Percentiles rank a stretch among this genome's conserved stretches.
phyloP scores from a whole-genome alignment of 2,113 vertebrate genomes.

The Dolichallabes microphthalmus region DNA sequence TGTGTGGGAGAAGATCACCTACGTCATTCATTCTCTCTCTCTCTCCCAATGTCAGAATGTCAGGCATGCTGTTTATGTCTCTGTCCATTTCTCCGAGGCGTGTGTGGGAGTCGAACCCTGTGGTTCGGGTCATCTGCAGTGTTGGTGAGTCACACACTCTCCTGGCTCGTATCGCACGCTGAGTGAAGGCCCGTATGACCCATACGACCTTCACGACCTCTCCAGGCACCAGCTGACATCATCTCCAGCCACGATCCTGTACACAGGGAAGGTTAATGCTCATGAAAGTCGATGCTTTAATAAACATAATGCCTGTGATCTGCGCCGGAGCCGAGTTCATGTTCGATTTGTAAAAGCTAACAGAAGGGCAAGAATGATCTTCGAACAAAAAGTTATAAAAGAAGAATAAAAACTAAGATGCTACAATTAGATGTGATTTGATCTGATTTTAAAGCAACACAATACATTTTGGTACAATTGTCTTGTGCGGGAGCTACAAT shows the following conservation, averaged over 20 bases:
- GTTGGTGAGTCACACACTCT: slow-evolving; percentile 32
- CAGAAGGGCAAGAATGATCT: background rate
- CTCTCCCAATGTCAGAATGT: slow-evolving; percentile 39
- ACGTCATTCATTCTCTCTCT: slow-evolving; percentile 10
- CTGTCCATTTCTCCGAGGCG: slow-evolving; percentile 24
- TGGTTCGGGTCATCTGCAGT: slow-evolving; percentile 21
- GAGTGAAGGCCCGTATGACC: background rate
- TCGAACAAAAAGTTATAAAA: background rate
- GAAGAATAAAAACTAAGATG: background rate
- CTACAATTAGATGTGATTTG: background rate
- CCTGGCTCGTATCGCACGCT: slow-evolving; percentile 3
- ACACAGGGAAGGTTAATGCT: background rate
- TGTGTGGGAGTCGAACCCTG: slow-evolving; percentile 30
- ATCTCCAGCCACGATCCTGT: background rate
- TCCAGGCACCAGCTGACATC: slow-evolving; percentile 4
- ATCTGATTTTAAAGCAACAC: background rate
- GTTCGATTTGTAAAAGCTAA: background rate
- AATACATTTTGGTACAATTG: background rate
- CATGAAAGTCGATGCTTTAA: background rate
- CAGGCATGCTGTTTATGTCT: slow-evolving; percentile 30
- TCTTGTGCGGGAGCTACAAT: background rate
- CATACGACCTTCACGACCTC: slow-evolving; percentile 5
- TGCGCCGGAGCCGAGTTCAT: background rate
- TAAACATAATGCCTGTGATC: background rate
- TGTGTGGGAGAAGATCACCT: background rate